Conservation (phyloP, 2,888 invertebrate species). For the Geotrupes spiniger region DNA sequence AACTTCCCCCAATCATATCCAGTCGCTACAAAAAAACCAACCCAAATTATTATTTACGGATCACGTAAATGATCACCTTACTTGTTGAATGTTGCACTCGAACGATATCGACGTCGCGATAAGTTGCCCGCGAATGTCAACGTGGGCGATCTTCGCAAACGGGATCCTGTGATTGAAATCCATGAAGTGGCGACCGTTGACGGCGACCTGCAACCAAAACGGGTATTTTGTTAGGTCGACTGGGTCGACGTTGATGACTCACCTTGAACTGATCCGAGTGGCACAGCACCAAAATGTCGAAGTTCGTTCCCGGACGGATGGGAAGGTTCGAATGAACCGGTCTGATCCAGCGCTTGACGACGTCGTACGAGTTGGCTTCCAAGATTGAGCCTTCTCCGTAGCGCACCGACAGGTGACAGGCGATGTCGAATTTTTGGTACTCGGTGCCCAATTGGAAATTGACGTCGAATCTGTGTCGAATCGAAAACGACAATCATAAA, state of each 20-base stretch:
- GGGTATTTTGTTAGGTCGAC: neutral
- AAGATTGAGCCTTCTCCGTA: conserved; percentile 9
- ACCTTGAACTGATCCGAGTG: conserved; percentile 10
- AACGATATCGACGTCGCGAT: conserved; percentile 9
- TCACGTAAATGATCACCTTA: neutral
- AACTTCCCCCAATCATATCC: no score
- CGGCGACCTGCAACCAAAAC: conserved; percentile 4
- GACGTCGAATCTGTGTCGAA: conserved; percentile 12
- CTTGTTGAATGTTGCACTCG: conserved; percentile 11
- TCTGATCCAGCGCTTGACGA: conserved; percentile 5
- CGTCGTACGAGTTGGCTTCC: conserved; percentile 11
- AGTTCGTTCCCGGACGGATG: conserved; percentile 6
- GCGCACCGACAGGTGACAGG: conserved; percentile 9
- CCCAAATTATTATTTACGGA: no score
- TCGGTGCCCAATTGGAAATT: conserved; percentile 10
- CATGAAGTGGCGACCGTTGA: conserved; percentile 8
- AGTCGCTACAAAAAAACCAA: no score
- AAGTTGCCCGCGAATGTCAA: conserved; percentile 10
- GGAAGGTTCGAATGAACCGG: conserved; percentile 1
- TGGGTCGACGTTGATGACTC: no score
- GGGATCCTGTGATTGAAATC: conserved; percentile 12
- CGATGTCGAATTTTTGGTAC: conserved; percentile 12
- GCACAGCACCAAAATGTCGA: conserved; percentile 11
- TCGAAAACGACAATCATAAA: neutral
- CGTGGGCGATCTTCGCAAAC: conserved; percentile 8